Evolutionary conservation across 2,797 vertebrate genomes (phyloP), one percentile per base, ranked within the genome.

Genomic region (Pangasius sanitwongsei): DNA sequence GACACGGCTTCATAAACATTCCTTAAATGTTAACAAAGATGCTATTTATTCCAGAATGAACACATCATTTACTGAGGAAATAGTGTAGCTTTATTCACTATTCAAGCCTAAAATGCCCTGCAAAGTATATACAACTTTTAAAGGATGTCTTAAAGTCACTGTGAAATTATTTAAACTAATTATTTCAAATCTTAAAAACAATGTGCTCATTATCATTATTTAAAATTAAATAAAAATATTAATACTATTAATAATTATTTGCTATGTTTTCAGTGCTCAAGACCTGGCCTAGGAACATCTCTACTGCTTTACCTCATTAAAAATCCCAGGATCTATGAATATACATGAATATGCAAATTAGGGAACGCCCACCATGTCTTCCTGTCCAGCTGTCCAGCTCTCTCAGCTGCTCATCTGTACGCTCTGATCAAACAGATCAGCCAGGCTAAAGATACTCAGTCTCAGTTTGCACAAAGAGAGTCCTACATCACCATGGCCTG

Each of bases 261-360:
- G 41, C 12, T 37, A 3, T 1, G 1, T 25, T 23, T 28, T 15
- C 41, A 13, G 4, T 9, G 11, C 31, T 41, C 7, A 82, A 6
- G 20, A 6, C 0, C 25, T 6, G 50, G 7, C 6, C 2, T 31
- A 20, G 37, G 8, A 57, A 11, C 16, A 20, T 23, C 31, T 34
- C n/a, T 20, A 34, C 15, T 31, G 1, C 50, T 23, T 55, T 12
- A 57, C 9, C 55, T 80, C 55, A 61, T 41, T 41, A 25, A 59
- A 81, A 61, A 82, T 13, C 41, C 20, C 34, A 61, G 9, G 4
- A 15, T 0, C 31, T 82, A 63, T 28, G 1, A 41, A 83, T 63
- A 28, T 44, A 6, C 31, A 61, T 61, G 5, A 59, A 61, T 61
- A 82, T 82, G 55, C 80, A 82, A 82, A 82, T 82, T 59, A 59